Evolutionary conservation across 2,113 vertebrate genomes (phyloP), one percentile per base, ranked within the genome.

Genomic region (Ibidorhyncha struthersii): DNA sequence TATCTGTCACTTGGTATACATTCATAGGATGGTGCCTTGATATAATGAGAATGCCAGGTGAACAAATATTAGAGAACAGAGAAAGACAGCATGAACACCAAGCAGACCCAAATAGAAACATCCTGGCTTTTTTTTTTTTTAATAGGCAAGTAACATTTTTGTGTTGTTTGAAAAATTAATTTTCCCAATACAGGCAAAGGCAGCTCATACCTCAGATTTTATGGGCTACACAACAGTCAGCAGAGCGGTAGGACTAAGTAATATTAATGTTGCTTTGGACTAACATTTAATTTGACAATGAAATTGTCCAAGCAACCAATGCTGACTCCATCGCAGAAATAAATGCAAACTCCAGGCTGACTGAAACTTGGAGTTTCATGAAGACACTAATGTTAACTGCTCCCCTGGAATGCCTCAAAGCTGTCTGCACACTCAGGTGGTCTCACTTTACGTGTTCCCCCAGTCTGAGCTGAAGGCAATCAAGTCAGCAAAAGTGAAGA

Each of bases 281-380:
- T 82, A 53, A 66, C 59, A 41, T 71, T 74, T 69, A 58, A 71
- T 82, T 82, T 0, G 1, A 76, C 59, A 63, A 43, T 49, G 41
- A 92, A 73, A 61, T 71, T 62, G 50, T 67, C 47, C 67, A 90
- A 82, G 13, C 8, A 73, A 79, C 36, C 14, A 65, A 26, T 25
- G 69, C 38, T 89, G 72, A 84, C 45, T 93, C 45, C 12, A 49
- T 92, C 67, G 49, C 63, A 34, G 49, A 95, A 94, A 84, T 59
- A 86, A 89, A 92, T 27, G n/a, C 52, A 40, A 86, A 81, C 41
- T 84, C 79, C 67, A 89, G 76, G 56, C 65, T 93, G 82, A 82
- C 38, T 63, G 72, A 69, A 89, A 89, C 69, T 62, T 87, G 74
- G 66, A 90, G 82, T 87, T 74, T 65, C 63, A 74, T 29, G 72